Evolutionary conservation across 2,888 invertebrate genomes (phyloP).

Genomic region (Monopis laevigella): DNA sequence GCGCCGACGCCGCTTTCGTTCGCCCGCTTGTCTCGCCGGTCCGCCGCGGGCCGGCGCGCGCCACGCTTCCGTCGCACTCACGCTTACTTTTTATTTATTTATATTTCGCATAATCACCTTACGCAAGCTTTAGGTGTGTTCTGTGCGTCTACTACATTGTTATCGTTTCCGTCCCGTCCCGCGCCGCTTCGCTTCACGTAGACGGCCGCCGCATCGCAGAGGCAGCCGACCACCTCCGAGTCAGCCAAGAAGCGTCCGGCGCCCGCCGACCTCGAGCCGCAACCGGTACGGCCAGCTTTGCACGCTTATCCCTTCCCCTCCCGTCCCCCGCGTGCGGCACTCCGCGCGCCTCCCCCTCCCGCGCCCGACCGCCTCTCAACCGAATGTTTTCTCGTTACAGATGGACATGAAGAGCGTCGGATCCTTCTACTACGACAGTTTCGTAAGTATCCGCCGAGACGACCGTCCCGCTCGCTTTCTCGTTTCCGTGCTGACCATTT

Average conservation of each 20-base stretch:
- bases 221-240: constrained; percentile 74
- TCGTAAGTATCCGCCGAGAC: constrained; percentile 77
- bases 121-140: constrained; percentile 65
- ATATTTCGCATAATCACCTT: constrained; percentile 62
- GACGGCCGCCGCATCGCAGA: constrained; percentile 68
- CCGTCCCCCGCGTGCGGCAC: constrained; percentile 31
- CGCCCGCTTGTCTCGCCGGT: constrained; percentile 60
- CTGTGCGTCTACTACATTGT: constrained; percentile 68
- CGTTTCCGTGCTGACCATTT: neutral
- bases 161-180: constrained; percentile 68
- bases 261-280: constrained; percentile 71
- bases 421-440: constrained; percentile 95
- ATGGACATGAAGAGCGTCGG: constrained; percentile 97
- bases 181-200: constrained; percentile 68
- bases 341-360: constrained; percentile 39
- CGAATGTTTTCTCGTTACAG: constrained; percentile 75
- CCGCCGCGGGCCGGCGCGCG: constrained; percentile 50
- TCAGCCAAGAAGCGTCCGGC: constrained; percentile 94
- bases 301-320: constrained; percentile 63
- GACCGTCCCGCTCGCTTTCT: constrained; percentile 10
- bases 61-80: constrained; percentile 68
- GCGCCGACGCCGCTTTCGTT: constrained; percentile 63
- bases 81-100: constrained; percentile 61
- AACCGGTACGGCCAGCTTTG: constrained; percentile 86
- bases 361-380: constrained; percentile 31